Evolutionary conservation across 2,888 invertebrate genomes (phyloP).

Genomic region (Microctonus brassicae): DNA sequence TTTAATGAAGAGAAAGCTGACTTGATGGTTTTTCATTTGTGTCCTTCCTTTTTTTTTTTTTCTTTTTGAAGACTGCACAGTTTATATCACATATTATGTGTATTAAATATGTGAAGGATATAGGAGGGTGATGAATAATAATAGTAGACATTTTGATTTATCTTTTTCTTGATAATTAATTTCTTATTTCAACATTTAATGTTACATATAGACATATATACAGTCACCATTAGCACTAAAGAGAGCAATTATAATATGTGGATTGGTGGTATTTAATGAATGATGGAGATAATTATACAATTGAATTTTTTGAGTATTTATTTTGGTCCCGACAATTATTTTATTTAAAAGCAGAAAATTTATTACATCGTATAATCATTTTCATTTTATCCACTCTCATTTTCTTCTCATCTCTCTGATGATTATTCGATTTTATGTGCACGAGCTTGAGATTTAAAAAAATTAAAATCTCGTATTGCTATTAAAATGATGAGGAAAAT

Average conservation of each 20-base stretch:
- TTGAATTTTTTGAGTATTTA: neutral
- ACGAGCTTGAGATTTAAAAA: neutral
- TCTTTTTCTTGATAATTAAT: conserved; percentile 44
- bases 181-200: conserved; percentile 58
- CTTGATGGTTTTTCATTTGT: conserved; percentile 32
- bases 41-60: conserved; percentile 33
- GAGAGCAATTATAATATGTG: conserved; percentile 49
- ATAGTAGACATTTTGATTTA: conserved; percentile 24
- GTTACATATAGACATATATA: conserved; percentile 69
- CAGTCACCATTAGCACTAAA: conserved; percentile 64
- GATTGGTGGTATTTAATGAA: conserved; percentile 29
- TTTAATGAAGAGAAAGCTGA: conserved; percentile 33
- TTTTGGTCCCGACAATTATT: conserved; percentile 18
- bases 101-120: conserved; percentile 7
- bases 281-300: conserved; percentile 34
- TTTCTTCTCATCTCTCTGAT: too few species aligned
- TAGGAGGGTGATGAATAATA: conserved; percentile 2
- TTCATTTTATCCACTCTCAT: too few species aligned
- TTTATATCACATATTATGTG: conserved; percentile 21
- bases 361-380: too few species aligned
- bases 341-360: too few species aligned
- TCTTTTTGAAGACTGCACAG: neutral
- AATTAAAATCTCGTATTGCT: neutral
- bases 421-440: neutral
- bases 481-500: neutral